Conservation (phyloP, 2,113 vertebrate genomes). For the Indicator maculatus region DNA sequence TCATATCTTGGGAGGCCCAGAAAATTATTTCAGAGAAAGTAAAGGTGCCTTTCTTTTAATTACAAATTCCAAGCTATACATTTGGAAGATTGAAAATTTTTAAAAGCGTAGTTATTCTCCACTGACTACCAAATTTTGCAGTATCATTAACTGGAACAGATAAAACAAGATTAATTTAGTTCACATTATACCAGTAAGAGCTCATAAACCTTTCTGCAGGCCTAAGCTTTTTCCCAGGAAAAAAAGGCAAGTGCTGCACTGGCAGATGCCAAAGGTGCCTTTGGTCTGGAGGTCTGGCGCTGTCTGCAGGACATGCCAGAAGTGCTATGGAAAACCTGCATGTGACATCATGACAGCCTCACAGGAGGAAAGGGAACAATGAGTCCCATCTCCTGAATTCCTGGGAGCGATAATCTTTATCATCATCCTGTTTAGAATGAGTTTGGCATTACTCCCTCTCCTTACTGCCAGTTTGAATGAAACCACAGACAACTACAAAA, state of each 20-base stretch:
- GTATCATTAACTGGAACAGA: constrained; percentile 23
- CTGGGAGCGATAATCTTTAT: background rate
- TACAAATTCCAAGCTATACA: constrained; percentile 13
- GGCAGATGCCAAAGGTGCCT: background rate
- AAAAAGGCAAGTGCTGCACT: background rate
- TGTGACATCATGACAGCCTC: background rate
- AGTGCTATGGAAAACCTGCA: background rate
- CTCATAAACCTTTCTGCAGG: constrained; percentile 32
- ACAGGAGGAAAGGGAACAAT: background rate
- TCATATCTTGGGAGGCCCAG: background rate
- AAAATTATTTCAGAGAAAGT: constrained; percentile 24
- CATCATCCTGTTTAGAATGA: background rate
- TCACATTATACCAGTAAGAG: constrained; percentile 7
- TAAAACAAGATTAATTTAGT: constrained; percentile 52
- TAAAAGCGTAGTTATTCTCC: constrained; percentile 8
- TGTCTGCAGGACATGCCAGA: background rate
- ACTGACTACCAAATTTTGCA: constrained; percentile 19
- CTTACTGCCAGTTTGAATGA: background rate
- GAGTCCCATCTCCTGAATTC: background rate
- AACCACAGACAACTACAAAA: background rate
- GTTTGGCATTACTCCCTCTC: background rate
- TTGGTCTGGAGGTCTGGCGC: background rate
- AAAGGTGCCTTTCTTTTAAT: constrained; percentile 56
- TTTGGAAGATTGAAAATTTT: constrained; percentile 25
- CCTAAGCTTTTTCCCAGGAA: background rate